Base-by-base conservation (phyloP, 35 echinoderm and acorn worm genomes). In the Heliocidaris tuberculata region DNA sequence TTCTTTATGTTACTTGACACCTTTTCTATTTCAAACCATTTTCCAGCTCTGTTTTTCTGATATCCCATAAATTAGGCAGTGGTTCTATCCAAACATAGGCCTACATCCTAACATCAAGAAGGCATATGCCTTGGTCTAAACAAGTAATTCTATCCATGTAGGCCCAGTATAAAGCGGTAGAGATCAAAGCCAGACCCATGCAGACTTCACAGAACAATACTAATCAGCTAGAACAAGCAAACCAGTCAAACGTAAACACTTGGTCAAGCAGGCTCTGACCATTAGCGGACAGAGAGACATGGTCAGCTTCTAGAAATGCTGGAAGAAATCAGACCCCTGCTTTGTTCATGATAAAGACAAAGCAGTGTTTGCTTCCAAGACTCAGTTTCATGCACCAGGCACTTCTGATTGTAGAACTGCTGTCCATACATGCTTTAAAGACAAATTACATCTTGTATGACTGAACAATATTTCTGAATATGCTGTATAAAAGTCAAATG, bases 181-280 rank as follows among this genome's bases (percentile, higher is more conserved):
- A 27, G 65, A 78, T 78, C 65, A 78, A 78, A 78, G 65, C 6
- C 65, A 78, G 65, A 78, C 4, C 17, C 65, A 27, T 78, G 52
- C 52, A 10, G 15, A 56, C 52, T 56, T 56, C 52, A 71, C 65
- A 78, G 65, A 21, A 78, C 65, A 78, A 78, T 78, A 19, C 65
- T 78, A 78, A 78, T 78, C 65, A 78, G 65, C 65, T 78, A 78
- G 65, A 78, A 78, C 65, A 78, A 78, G 65, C 65, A n/a, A 24
- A 78, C 65, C 27, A 24, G 65, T n/a, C 65, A 78, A 78, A n/a
- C 7, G 65, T 78, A n/a, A 78, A 78, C 65, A n/a, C 65, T 78
- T 78, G 65, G 65, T 78, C 65, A 78, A 78, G 65, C 65, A 24
- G 10, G 19, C 27, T 8, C 27, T 4, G 65, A 78, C 65, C 65